A percentile compares a stretch with the other conserved stretches of the same genome.
These are phyloP conservation scores for Drosophila melanosoma DNA, from an alignment of 2,888 invertebrate genomes.

Conservation along the genomic window DNA sequence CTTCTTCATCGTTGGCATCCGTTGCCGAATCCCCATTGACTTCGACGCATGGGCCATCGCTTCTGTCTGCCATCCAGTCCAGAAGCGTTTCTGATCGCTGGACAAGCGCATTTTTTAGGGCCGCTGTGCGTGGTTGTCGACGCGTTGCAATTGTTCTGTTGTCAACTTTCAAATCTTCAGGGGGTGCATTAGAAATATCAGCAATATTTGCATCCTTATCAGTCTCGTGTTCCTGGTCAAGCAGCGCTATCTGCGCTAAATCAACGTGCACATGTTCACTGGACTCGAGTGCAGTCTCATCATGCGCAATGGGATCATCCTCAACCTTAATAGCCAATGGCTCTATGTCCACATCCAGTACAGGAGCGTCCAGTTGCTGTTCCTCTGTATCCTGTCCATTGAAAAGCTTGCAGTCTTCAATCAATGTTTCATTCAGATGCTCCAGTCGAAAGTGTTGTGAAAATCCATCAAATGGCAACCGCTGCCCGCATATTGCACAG, in stretches of 20 bases:
- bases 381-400: conserved; percentile 23
- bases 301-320: conserved; percentile 65
- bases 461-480: conserved; percentile 65
- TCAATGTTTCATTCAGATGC: conserved; percentile 39
- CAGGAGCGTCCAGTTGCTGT: conserved; percentile 20
- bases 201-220: conserved; percentile 3
- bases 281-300: conserved; percentile 26
- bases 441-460: conserved; percentile 67
- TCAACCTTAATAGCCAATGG: conserved; percentile 35
- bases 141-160: conserved; percentile 22
- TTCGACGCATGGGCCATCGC: background rate
- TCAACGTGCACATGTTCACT: conserved; percentile 39
- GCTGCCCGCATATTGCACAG: conserved; percentile 72
- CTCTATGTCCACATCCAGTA: conserved; percentile 31
- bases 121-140: conserved; percentile 37
- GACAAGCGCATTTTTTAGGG: conserved; percentile 36
- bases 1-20: conserved; percentile 43
- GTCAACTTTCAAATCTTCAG: background rate
- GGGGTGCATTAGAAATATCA: background rate
- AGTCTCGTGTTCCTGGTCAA: conserved; percentile 44
- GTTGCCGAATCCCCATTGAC: conserved; percentile 16
- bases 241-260: conserved; percentile 43
- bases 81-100: conserved; percentile 11
- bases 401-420: conserved; percentile 44
- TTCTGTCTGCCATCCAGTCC: conserved; percentile 5